A percentile compares a stretch with the other conserved stretches of the same genome.
Conservation (phyloP, 1,140 invertebrate species). For the Ridgeia piscesae region DNA sequence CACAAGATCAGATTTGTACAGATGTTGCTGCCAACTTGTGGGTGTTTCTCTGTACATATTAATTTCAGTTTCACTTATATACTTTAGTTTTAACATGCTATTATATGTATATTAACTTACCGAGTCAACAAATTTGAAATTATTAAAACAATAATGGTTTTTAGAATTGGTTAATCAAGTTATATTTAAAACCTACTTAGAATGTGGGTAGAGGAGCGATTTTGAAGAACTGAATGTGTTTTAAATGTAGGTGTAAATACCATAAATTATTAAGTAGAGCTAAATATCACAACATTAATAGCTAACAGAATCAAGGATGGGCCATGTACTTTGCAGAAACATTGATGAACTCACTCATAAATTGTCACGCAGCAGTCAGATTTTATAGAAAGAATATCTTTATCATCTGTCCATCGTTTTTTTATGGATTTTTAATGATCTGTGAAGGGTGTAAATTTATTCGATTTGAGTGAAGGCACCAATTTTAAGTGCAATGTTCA, state of each 20-base stretch:
- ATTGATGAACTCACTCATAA: neutral
- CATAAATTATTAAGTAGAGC: neutral
- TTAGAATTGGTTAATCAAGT: too few species aligned
- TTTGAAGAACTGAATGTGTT: neutral
- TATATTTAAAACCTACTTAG: too few species aligned
- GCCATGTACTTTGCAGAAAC: neutral
- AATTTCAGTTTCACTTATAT: too few species aligned
- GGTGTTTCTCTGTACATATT: too few species aligned
- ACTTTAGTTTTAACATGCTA: too few species aligned
- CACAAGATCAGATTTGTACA: too few species aligned
- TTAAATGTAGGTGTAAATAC: neutral
- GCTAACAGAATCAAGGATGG: neutral
- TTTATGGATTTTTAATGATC: neutral
- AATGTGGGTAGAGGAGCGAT: neutral
- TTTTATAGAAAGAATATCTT: neutral
- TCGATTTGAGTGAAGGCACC: neutral
- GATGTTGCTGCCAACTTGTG: too few species aligned
- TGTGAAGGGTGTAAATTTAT: neutral
- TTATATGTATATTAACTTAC: too few species aligned
- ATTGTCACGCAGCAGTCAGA: neutral
- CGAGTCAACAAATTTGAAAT: too few species aligned
- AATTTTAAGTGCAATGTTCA: neutral
- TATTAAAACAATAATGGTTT: too few species aligned
- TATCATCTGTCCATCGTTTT: neutral
- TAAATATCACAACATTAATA: neutral